phyloP scores from a whole-genome alignment of 2,113 vertebrate genomes.

The Brachionichthys hirsutus region DNA sequence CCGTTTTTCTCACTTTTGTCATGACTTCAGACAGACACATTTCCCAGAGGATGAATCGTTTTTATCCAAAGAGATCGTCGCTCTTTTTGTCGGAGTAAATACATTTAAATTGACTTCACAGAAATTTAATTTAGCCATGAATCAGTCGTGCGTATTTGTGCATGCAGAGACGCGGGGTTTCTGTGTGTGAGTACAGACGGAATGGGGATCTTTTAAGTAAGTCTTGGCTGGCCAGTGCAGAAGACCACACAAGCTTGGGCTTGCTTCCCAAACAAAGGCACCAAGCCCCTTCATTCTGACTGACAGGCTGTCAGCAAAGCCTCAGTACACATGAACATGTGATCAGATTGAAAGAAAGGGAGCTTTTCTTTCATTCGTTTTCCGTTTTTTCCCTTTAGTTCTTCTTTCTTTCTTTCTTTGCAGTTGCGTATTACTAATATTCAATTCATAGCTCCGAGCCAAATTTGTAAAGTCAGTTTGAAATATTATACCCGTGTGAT shows the following conservation, averaged over 20 bases:
- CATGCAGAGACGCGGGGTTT: conserved; percentile 34
- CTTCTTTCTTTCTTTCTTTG: conserved; percentile 27
- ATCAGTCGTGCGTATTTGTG: conserved; percentile 30
- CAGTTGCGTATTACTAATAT: conserved; percentile 30
- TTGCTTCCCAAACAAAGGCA: conserved; percentile 75
- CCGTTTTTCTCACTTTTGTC: conserved; percentile 1
- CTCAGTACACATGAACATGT: conserved; percentile 62
- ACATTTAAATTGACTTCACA: neutral
- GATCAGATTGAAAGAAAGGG: conserved; percentile 67
- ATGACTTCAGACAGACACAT: conserved; percentile 11
- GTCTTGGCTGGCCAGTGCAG: conserved; percentile 58
- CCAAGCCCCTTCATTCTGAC: conserved; percentile 68
- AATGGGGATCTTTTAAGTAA: conserved; percentile 53
- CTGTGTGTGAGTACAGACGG: conserved; percentile 31
- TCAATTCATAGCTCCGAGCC: conserved; percentile 11
- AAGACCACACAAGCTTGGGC: conserved; percentile 80
- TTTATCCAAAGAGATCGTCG: neutral
- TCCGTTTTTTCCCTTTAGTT: conserved; percentile 27
- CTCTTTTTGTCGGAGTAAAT: neutral
- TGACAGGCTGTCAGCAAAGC: conserved; percentile 76
- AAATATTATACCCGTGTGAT: conserved; percentile 14
- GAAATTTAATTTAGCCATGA: conserved; percentile 7
- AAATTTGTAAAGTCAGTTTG: conserved; percentile 13
- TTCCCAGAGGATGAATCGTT: neutral
- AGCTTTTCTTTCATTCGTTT: conserved; percentile 43